Evolutionary conservation across 2,113 vertebrate species (phyloP), one percentile per base, ranked within the genome.

Genomic region (Lepus europaeus): DNA sequence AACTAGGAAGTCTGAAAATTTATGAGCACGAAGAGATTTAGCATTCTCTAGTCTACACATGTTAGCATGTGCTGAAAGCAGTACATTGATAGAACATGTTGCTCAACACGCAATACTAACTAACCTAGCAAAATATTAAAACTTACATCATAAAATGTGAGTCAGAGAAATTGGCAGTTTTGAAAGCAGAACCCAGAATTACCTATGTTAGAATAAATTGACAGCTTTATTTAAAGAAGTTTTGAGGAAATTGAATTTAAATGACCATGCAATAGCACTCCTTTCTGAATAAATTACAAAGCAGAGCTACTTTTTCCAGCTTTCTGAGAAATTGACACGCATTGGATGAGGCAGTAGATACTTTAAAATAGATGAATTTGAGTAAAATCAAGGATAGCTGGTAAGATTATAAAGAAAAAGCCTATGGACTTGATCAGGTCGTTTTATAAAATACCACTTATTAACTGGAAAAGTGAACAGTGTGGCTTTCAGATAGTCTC

Each of bases 401-500:
- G 63, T 64, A 13, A 93, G 83, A 73, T 73, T 66, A 73, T 51
- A 74, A 92, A 90, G 82, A 84, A 89, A 80, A 74, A 82, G 13
- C 20, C n/a, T 76, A 70, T 11, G 23, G 33, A 87, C 33, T 77
- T 90, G 51, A 33, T 78, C 73, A 77, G 31, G 16, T 90, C 36
- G 68, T 63, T 29, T 66, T 85, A 56, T 64, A 94, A 89, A 94
- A 93, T 91, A 89, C 61, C 90, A 76, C 78, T 92, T 77, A 81
- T 87, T 83, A 94, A 88, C 33, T 85, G 49, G 79, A 91, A 83
- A 93, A 91, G 33, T 87, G 20, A 80, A 79, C 33, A 59, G 74
- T 73, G 23, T 59, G 20, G 76, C 89, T 93, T 78, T 97, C 17
- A 16, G 83, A 25, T 66, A 51, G 33, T 68, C 25, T 85, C 69